Evolutionary conservation across 2,113 vertebrate genomes (phyloP), one percentile per base, ranked within the genome.

Genomic region (Pandion haliaetus): DNA sequence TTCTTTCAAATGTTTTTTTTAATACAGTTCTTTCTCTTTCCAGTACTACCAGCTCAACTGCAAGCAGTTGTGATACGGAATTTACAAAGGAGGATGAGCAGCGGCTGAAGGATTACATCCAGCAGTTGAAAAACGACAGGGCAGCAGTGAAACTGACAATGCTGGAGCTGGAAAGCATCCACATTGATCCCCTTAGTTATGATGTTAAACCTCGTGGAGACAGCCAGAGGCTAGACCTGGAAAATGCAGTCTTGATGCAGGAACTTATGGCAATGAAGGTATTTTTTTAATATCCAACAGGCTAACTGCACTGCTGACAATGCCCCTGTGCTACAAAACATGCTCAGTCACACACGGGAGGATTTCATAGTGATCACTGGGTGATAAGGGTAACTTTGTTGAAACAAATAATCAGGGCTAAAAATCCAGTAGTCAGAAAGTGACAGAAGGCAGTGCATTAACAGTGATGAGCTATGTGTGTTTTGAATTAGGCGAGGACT

Each of bases 231-330:
- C 98, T 99, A 40, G 99, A 99, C 92, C 97, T 99, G 83, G 99
- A 99, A 97, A 99, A 99, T 17, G 99, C 99, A 0, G 99, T 99
- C 62, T 97, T 99, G 84, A 99, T 99, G 99, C 99, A 99, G 92
- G 99, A 99, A 88, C 98, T 99, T 74, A 99, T 99, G 99, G 99
- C 99, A 95, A 99, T 99, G 99, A 99, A 99, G 99, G 99, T 99
- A 98, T 80, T 95, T 86, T 76, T 44, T 71, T 85, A 52, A n/a
- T 69, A 31, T 76, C 24, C 17, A 23, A 11, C 21, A 54, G 28
- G 16, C 28, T 36, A 49, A 32, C 38, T 82, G 36, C 62, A 59
- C 61, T 84, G 59, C 76, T 93, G 57, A n/a, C 47, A 71, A 4
- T 49, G 36, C 21, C 20, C 6, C 18, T 40, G 24, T 61, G 18